Conservation (phyloP, 2,888 invertebrate genomes). For the Amphipyra tragopoginis region DNA sequence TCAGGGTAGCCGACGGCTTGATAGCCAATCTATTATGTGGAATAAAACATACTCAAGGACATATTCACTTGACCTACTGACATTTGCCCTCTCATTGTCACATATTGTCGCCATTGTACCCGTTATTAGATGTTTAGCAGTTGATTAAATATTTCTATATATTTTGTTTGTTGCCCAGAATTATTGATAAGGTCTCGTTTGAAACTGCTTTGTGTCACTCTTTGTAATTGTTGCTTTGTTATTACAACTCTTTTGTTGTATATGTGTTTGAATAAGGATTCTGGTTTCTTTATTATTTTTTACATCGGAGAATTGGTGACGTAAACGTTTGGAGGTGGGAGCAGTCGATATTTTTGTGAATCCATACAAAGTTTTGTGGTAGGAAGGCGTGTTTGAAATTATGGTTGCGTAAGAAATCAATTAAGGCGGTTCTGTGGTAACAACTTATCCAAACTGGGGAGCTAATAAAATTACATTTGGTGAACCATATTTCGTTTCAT, state of each 20-base stretch:
- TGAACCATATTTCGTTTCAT: no score
- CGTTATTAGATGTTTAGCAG: slow-evolving; percentile 39
- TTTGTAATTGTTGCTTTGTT: slow-evolving; percentile 44
- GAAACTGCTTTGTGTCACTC: slow-evolving; percentile 17
- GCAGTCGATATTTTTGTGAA: slow-evolving; percentile 1
- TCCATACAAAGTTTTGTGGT: background rate
- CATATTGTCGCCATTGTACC: slow-evolving; percentile 39
- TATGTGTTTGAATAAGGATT: slow-evolving; percentile 10
- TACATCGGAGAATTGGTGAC: background rate
- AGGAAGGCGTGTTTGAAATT: background rate
- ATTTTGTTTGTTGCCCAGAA: slow-evolving; percentile 28
- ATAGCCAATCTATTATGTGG: no score
- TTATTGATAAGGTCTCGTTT: slow-evolving; percentile 48
- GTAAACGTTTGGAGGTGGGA: background rate
- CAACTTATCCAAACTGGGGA: no score
- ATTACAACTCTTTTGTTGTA: slow-evolving; percentile 38
- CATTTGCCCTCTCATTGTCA: slow-evolving; percentile 9
- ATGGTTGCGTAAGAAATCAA: background rate
- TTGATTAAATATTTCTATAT: slow-evolving; percentile 54
- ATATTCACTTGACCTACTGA: slow-evolving; percentile 12
- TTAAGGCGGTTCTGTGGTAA: background rate
- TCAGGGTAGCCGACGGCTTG: no score
- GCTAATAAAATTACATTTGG: no score
- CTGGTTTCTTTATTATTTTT: slow-evolving; percentile 19
- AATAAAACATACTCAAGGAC: no score